Conservation (phyloP, 2,888 invertebrate species). For the Chrysotoxum bicinctum region DNA sequence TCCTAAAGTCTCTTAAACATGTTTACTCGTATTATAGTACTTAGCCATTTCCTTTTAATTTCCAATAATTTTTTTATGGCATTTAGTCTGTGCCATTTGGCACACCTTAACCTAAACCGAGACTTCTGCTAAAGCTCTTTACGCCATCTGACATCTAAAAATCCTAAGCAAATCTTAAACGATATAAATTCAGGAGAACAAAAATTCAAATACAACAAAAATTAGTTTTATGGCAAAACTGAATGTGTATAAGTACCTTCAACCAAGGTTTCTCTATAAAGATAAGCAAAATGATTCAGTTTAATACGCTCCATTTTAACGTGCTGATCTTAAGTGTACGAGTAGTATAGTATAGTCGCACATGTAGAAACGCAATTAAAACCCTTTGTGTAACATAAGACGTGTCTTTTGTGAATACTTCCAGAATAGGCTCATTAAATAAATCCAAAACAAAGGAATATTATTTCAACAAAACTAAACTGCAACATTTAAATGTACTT, state of each 20-base stretch:
- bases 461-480: not conserved
- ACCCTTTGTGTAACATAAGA: conserved; percentile 40
- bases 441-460: conserved; percentile 6
- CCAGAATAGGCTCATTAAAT: conserved; percentile 10
- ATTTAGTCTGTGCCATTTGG: too few species aligned
- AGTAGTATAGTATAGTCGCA: not conserved
- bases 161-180: not conserved
- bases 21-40: too few species aligned
- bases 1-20: too few species aligned
- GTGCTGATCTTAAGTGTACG: not conserved
- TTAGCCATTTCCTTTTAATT: too few species aligned
- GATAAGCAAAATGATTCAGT: conserved; percentile 29
- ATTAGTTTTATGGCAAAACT: not conserved
- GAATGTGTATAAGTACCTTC: not conserved
- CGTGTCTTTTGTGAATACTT: conserved; percentile 9
- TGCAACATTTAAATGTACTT: conserved; percentile 5
- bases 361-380: conserved; percentile 33
- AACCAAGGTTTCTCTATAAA: not conserved
- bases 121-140: too few species aligned
- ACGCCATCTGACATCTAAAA: not conserved
- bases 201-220: not conserved
- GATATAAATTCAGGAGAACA: not conserved
- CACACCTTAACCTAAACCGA: too few species aligned
- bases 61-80: too few species aligned
- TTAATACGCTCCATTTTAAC: not conserved